Percentiles rank a stretch among this genome's conserved stretches.
These are phyloP conservation scores for Macroteleia sp. DNA, from an alignment of 2,888 invertebrate genomes.

Conservation along the genomic window DNA sequence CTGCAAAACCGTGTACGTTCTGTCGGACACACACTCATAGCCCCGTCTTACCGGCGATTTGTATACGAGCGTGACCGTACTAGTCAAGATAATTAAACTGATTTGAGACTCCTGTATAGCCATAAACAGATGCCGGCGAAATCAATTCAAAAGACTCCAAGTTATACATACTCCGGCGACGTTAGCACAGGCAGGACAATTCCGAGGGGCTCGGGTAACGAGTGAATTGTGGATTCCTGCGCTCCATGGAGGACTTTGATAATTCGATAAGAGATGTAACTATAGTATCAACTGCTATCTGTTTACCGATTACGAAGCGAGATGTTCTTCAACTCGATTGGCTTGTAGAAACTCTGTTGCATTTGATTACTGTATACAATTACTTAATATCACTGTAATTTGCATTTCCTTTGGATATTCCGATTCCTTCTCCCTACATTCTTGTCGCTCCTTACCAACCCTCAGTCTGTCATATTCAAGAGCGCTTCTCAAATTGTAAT, in stretches of 20 bases:
- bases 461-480: constrained; percentile 19
- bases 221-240: constrained; percentile 52
- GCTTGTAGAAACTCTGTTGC: constrained; percentile 38
- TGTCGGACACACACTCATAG: constrained; percentile 50
- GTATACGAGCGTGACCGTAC: constrained; percentile 61
- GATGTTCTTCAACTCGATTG: constrained; percentile 51
- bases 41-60: constrained; percentile 63
- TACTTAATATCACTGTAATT: constrained; percentile 58
- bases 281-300: constrained; percentile 51
- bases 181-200: constrained; percentile 38
- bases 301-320: constrained; percentile 56
- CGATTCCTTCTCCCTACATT: not conserved
- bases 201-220: constrained; percentile 38
- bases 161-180: constrained; percentile 25
- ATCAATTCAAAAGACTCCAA: constrained; percentile 48
- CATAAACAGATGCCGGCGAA: constrained; percentile 45
- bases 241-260: constrained; percentile 38
- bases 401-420: constrained; percentile 41
- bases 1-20: constrained; percentile 68
- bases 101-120: constrained; percentile 40
- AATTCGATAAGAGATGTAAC: constrained; percentile 60
- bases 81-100: constrained; percentile 49
- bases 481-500: constrained; percentile 35
- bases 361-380: constrained; percentile 59
- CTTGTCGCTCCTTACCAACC: constrained; percentile 1